Evolutionary conservation across 2,113 vertebrate genomes (phyloP), one percentile per base, ranked within the genome.

Genomic region (Coregonus clupeaformis): DNA sequence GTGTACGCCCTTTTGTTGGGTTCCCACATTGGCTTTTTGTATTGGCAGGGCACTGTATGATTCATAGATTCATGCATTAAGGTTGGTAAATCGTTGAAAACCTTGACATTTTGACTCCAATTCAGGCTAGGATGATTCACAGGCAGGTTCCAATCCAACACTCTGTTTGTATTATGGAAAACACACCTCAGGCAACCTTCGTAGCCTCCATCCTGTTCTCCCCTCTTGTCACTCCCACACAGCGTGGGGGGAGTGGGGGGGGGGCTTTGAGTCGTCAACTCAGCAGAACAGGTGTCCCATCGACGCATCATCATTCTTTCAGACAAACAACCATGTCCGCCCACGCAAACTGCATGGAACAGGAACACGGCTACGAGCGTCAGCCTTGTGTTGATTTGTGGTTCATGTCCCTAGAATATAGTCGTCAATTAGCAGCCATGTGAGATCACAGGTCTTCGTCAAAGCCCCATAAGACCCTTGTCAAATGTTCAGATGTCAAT

Each of bases 321-420:
- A 60, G 57, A 22, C 57, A 60, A 60, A 60, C 57, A 60, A 18
- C 20, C 6, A n/a, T 24, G 16, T 22, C 57, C 36, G 70, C 49
- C 75, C 67, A 71, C 67, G 71, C 67, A 52, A 68, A 52, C 63
- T 14, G 72, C 64, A 42, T 64, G 45, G 27, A 67, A 36, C 13
- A n/a, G 6, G n/a, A 30, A 42, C 12, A 22, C 9, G 16, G 14
- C 14, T 66, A 25, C 65, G 14, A 45, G 45, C 18, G 63, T 75
- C 49, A 70, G 62, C 68, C 63, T 81, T 78, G 76, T 74, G 64
- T 36, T 81, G 72, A 82, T 86, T 76, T 84, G 77, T 75, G 66
- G 32, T 66, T 77, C 82, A 75, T 84, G 80, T 72, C 78, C 71
- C 59, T 49, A 25, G 65, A 68, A 75, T 67, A 71, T 68, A 29